Evolutionary conservation across 2,113 vertebrate genomes (phyloP).

Genomic region (Phylloscopus trochilus): DNA sequence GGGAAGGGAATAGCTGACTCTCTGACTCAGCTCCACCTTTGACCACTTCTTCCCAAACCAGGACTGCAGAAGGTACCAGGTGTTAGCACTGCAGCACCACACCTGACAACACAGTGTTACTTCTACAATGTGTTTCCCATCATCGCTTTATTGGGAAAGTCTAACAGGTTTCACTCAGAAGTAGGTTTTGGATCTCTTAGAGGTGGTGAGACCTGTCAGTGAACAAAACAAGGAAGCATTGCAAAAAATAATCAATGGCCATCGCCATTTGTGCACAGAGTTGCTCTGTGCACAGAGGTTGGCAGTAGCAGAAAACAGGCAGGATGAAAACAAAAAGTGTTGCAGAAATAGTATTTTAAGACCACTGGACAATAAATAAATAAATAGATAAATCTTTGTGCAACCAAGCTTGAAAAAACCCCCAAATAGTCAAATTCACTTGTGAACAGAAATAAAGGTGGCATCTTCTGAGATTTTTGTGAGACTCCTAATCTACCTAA

Average conservation of each 20-base stretch:
- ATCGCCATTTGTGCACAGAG: not conserved
- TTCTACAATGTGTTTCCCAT: not conserved
- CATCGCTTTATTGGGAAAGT: not conserved
- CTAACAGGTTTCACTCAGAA: not conserved
- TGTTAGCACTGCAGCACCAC: not conserved
- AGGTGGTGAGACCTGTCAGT: not conserved
- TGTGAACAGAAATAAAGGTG: not conserved
- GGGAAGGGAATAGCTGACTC: not conserved
- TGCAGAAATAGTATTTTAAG: not conserved
- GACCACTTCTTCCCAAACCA: not conserved
- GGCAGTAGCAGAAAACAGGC: rapidly evolving
- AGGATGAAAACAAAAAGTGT: not conserved
- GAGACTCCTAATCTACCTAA: not conserved
- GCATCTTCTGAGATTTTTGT: not conserved
- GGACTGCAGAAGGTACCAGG: not conserved
- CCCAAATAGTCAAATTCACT: not conserved
- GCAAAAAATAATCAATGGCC: not conserved
- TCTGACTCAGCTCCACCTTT: not conserved
- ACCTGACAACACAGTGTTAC: not conserved
- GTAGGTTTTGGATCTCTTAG: not conserved
- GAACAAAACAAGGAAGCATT: not conserved
- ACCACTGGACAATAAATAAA: not conserved
- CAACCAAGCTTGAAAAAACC: not conserved
- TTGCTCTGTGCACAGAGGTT: not conserved
- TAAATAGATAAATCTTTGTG: not conserved